Conservation (phyloP, 2,888 invertebrate genomes). For the Drosophila nigricruria region DNA sequence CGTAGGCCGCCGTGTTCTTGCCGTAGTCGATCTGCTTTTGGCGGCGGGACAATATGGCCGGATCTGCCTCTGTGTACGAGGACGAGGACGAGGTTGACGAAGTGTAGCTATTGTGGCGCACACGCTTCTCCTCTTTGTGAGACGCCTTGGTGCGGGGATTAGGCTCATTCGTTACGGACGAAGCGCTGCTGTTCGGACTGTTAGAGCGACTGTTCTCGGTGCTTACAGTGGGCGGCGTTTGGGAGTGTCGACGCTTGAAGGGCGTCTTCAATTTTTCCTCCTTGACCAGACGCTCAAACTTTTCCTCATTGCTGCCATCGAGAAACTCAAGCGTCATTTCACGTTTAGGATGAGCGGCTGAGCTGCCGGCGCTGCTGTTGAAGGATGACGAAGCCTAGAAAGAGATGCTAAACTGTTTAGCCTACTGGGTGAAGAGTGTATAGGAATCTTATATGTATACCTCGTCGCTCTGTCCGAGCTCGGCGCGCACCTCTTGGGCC, state of each 20-base stretch:
- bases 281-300: constrained; percentile 83
- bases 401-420: neutral
- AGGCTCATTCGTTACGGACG: constrained; percentile 36
- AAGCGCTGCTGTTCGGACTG: constrained; percentile 77
- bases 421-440: neutral
- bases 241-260: constrained; percentile 84
- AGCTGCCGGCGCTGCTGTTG: constrained; percentile 67
- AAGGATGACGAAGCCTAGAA: constrained; percentile 62
- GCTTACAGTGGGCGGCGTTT: constrained; percentile 74
- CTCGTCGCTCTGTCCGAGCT: constrained; percentile 68
- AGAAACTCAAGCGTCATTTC: constrained; percentile 78
- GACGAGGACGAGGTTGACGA: constrained; percentile 82
- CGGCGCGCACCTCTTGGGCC: constrained; percentile 79
- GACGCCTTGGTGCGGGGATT: constrained; percentile 12
- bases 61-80: constrained; percentile 89
- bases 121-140: constrained; percentile 80
- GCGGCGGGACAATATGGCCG: constrained; percentile 89
- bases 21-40: constrained; percentile 98
- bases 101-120: constrained; percentile 79
- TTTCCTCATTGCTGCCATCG: constrained; percentile 84
- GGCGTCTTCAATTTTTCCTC: constrained; percentile 85
- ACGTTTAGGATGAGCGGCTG: constrained; percentile 44
- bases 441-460: constrained; percentile 21
- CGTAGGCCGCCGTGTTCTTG: constrained; percentile 95
- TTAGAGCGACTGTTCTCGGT: constrained; percentile 79